phyloP scores from a whole-genome alignment of 2,888 invertebrate species.

The Rhaphigaster nebulosa region DNA sequence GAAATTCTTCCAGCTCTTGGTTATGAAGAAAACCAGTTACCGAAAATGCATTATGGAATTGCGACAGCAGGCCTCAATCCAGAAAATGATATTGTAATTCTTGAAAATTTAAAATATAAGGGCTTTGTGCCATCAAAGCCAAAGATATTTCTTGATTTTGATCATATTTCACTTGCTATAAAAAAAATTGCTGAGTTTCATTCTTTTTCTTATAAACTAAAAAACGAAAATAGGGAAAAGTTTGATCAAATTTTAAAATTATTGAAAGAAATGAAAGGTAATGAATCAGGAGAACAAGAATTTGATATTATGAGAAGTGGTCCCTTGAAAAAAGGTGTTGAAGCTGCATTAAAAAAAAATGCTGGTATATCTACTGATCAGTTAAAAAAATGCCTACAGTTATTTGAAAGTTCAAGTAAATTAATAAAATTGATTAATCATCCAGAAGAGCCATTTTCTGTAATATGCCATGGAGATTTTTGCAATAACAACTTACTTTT shows the following conservation, averaged over 20 bases:
- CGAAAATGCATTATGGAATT: slow-evolving; percentile 62
- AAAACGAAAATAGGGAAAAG: slow-evolving; percentile 57
- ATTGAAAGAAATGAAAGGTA: background rate
- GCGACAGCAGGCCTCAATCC: slow-evolving; percentile 30
- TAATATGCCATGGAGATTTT: slow-evolving; percentile 69
- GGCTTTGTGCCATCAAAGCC: slow-evolving; percentile 61
- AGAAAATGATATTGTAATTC: slow-evolving; percentile 61
- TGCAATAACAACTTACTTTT: slow-evolving; percentile 69
- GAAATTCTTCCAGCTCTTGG: slow-evolving; percentile 63
- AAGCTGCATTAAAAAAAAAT: background rate
- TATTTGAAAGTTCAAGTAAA: background rate
- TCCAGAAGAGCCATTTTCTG: slow-evolving; percentile 65
- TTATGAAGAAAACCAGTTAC: slow-evolving; percentile 58
- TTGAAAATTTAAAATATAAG: slow-evolving; percentile 63
- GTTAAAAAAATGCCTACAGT: background rate
- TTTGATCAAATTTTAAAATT: slow-evolving; percentile 27
- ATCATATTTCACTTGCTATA: slow-evolving; percentile 64
- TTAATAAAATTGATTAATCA: slow-evolving; percentile 31
- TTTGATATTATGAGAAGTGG: background rate
- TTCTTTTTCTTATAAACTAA: slow-evolving; percentile 65
- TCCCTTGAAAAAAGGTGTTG: slow-evolving; percentile 24
- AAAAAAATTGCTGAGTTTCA: slow-evolving; percentile 65
- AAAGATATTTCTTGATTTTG: slow-evolving; percentile 64
- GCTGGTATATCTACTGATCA: background rate
- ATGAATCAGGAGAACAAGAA: background rate